Evolutionary conservation across 1,140 invertebrate genomes (phyloP).

Genomic region (Drosophila bocqueti): DNA sequence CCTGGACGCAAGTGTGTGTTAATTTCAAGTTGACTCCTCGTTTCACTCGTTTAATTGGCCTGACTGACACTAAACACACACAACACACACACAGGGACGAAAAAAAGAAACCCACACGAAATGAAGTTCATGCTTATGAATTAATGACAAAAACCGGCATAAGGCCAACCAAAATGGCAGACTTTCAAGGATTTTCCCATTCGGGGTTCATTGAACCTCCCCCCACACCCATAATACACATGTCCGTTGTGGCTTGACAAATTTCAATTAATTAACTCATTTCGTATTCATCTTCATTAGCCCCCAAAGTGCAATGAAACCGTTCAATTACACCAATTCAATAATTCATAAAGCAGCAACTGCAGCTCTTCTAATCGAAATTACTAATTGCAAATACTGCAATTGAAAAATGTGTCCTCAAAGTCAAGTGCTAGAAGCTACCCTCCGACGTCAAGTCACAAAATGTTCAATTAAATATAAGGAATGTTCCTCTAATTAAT

Average conservation of each 20-base stretch:
- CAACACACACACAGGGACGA: slow-evolving; percentile 4
- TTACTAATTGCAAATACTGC: slow-evolving; percentile 8
- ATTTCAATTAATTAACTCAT: slow-evolving; percentile 57
- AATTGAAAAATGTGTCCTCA: slow-evolving; percentile 3
- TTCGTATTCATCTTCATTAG: slow-evolving; percentile 52
- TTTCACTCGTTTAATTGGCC: slow-evolving; percentile 63
- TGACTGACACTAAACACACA: slow-evolving; percentile 44
- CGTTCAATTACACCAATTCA: slow-evolving; percentile 42
- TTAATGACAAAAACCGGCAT: slow-evolving; percentile 55
- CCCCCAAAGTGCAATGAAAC: slow-evolving; percentile 33
- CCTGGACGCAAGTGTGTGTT: slow-evolving; percentile 52
- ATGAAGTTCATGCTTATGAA: slow-evolving; percentile 81
- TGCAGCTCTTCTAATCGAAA: slow-evolving; percentile 6
- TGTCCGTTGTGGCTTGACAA: slow-evolving; percentile 17
- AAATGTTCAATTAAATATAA: neutral
- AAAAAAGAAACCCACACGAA: slow-evolving; percentile 36
- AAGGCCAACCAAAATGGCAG: slow-evolving; percentile 14
- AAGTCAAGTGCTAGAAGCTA: neutral
- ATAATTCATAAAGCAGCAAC: slow-evolving; percentile 25
- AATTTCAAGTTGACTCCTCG: slow-evolving; percentile 68
- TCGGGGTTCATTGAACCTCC: slow-evolving; percentile 32
- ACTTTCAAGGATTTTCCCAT: slow-evolving; percentile 13
- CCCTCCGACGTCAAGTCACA: too few species aligned
- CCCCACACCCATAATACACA: neutral
- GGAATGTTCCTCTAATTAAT: neutral